Conservation (phyloP, 2,113 vertebrate genomes). For the Percina caprodes region DNA sequence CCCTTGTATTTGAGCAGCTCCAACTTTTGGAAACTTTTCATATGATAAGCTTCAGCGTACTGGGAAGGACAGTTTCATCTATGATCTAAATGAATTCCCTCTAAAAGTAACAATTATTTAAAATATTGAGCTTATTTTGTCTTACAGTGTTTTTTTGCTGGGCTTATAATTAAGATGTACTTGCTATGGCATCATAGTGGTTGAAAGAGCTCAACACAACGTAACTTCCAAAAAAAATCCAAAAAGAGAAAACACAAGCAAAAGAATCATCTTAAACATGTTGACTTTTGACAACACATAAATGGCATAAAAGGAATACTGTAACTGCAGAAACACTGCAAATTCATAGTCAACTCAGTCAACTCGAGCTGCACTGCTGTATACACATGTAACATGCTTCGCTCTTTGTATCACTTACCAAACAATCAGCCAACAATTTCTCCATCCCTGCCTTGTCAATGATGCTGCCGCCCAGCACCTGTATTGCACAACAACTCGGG, state of each 20-base stretch:
- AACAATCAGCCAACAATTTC: no score
- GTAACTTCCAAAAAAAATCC: neutral
- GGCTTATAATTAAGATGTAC: slow-evolving; percentile 13
- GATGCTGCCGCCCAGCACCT: no score
- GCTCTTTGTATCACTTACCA: no score
- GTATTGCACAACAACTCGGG: no score
- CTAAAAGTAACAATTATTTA: neutral
- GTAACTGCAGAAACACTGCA: neutral
- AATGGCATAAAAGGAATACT: neutral
- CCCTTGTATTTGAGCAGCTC: slow-evolving; percentile 40
- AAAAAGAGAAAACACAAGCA: neutral
- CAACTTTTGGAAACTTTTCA: slow-evolving; percentile 39
- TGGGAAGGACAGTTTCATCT: slow-evolving; percentile 8
- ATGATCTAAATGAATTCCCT: slow-evolving; percentile 16
- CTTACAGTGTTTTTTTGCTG: slow-evolving; percentile 4
- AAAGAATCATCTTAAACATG: neutral
- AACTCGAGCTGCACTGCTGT: no score
- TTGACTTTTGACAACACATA: neutral
- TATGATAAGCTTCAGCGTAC: slow-evolving; percentile 1
- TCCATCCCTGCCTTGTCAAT: no score
- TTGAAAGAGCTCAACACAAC: neutral
- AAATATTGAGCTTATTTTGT: neutral
- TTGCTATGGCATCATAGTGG: neutral
- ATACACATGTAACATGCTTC: no score
- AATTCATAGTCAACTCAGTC: neutral